Base-by-base conservation (phyloP, 2,888 invertebrate genomes). In the Cryptus armator region DNA sequence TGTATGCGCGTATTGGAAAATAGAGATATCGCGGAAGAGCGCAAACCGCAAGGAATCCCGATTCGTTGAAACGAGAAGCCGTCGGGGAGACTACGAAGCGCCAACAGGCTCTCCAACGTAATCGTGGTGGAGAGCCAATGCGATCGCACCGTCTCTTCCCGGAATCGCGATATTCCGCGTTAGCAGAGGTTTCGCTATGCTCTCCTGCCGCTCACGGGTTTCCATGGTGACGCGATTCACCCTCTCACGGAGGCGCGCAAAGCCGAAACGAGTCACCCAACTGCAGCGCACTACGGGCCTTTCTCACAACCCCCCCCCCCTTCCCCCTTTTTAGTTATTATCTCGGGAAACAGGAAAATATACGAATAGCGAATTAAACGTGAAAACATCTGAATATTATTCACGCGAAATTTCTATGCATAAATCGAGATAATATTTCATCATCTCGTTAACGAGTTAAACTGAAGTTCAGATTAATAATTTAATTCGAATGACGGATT, bases 161-260 rank as follows among this genome's bases (percentile, higher is more conserved):
- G 77, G 81, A 68, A 74, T 83, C 67, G 64, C 43, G 72, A 67
- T 78, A 78, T 78, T 68, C 78, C 78, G 68, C 78, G 51, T 48
- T 66, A 37, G 77, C 32, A 77, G 59, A 19, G 46, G 46, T 66
- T 76, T 37, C 48, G 51, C 46, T 66, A 19, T 66, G 43, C 46
- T 53, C 51, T 44, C 53, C 44, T 19, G 19, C 68, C 53, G 7
- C 62, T 29, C 7, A 9, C 62, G 29, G 44, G 85, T 85, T 85
- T 76, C 85, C 85, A 85, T 85, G 80, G 83, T 62, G 79, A 85
- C 83, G 53, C 10, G 70, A 71, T 80, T 82, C 64, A 62, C 78
- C 84, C 84, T 77, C 83, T 68, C 75, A 12, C 24, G 78, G 74
- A 83, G 76, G 71, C 80, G 24, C 32, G 83, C 80, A 72, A 79